Evolutionary conservation across 1,140 invertebrate species (phyloP).

Genomic region (Pseudoatta argentina): DNA sequence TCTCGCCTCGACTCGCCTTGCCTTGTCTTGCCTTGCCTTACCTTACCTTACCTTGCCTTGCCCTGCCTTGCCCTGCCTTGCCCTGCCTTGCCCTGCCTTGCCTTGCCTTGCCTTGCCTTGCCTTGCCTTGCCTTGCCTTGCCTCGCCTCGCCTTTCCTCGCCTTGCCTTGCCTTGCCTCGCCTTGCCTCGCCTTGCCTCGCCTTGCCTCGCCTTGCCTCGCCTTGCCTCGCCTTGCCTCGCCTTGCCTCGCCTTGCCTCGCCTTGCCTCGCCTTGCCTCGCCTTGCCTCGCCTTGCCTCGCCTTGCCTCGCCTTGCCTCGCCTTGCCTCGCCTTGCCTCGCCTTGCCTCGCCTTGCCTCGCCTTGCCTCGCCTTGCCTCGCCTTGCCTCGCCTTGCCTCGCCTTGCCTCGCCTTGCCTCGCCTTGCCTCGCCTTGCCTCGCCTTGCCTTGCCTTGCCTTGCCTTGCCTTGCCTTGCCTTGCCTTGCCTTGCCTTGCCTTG

Average conservation of each 20-base stretch:
- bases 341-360: background rate
- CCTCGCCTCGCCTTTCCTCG: background rate
- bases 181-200: conserved; percentile 15
- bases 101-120: background rate
- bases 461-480: background rate
- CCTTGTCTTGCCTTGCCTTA: background rate
- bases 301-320: background rate
- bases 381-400: conserved; percentile 15
- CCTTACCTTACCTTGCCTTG: background rate
- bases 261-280: background rate
- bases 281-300: conserved; percentile 15
- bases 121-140: conserved; percentile 2
- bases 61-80: background rate
- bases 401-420: background rate
- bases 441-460: conserved; percentile 3
- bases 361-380: background rate
- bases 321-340: background rate
- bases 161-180: background rate
- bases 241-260: background rate
- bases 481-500: conserved; percentile 12
- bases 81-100: background rate
- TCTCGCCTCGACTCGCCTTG: background rate
- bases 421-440: background rate
- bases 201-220: background rate
- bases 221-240: background rate